phyloP scores from a whole-genome alignment of 1,140 invertebrate genomes.

The Lycorma delicatula region DNA sequence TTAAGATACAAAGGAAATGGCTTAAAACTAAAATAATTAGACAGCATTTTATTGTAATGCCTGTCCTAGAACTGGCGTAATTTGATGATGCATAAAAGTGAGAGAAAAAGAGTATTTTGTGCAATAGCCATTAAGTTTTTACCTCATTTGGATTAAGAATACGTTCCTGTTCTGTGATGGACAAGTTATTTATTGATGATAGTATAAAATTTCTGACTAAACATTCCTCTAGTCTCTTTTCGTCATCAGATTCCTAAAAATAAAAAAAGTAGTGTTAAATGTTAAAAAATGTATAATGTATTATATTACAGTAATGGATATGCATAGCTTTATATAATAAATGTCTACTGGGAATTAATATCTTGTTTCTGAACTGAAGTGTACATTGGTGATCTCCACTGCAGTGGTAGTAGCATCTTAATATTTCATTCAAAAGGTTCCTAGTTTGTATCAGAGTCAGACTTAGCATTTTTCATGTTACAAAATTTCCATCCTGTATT shows the following conservation, averaged over 20 bases:
- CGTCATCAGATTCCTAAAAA: slow-evolving; percentile 20
- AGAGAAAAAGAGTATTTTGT: too few relatives aligned
- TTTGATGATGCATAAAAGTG: too few relatives aligned
- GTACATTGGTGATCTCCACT: not conserved
- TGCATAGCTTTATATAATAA: not conserved
- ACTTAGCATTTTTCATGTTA: too few relatives aligned
- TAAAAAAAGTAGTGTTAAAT: not conserved
- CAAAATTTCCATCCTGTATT: too few relatives aligned
- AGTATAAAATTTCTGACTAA: slow-evolving; percentile 21
- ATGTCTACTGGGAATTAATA: not conserved
- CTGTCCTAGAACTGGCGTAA: too few relatives aligned
- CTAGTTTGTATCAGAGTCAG: too few relatives aligned
- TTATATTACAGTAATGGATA: not conserved
- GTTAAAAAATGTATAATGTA: not conserved
- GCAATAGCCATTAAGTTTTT: too few relatives aligned
- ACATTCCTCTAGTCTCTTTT: slow-evolving; percentile 21
- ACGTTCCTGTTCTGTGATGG: not conserved
- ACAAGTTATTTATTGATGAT: slow-evolving; percentile 10
- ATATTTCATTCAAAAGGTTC: too few relatives aligned
- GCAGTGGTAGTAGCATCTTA: too few relatives aligned
- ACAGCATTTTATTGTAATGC: too few relatives aligned
- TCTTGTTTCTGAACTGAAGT: not conserved
- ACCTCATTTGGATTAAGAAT: slow-evolving; percentile 29
- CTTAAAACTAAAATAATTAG: not conserved
- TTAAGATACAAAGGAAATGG: not conserved